A percentile compares a stretch with the other conserved stretches of the same genome.
Conservation (phyloP, 2,797 vertebrate species). For the Phrynocephalus guinanensis region DNA sequence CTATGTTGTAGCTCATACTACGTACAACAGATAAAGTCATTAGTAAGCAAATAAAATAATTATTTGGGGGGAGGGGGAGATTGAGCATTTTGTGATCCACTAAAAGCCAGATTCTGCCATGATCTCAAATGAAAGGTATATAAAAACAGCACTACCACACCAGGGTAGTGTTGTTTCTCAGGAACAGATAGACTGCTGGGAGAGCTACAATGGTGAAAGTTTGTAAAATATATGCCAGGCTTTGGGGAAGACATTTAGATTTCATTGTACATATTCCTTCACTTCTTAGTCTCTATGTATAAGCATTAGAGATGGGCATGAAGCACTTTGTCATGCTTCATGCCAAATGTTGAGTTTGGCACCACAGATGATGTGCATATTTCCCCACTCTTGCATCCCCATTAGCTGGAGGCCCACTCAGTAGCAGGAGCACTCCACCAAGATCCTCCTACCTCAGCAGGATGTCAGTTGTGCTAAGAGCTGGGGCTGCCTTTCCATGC, state of each 20-base stretch:
- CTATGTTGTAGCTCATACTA: not conserved
- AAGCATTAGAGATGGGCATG: too few species aligned
- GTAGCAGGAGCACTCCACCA: too few species aligned
- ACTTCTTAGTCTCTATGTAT: not conserved
- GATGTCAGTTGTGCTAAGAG: too few species aligned
- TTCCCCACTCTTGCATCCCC: too few species aligned
- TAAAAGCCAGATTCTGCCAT: too few species aligned
- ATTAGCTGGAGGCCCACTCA: too few species aligned
- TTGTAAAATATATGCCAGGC: not conserved
- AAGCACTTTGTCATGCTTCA: too few species aligned
- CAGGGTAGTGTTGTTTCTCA: too few species aligned
- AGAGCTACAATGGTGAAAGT: not conserved
- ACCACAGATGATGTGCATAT: too few species aligned
- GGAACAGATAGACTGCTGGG: not conserved
- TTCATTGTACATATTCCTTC: not conserved
- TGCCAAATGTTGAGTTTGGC: too few species aligned
- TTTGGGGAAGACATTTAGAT: not conserved
- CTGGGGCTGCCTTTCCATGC: too few species aligned
- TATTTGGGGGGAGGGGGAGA: not conserved
- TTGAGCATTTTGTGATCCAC: not conserved
- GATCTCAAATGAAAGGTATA: not conserved
- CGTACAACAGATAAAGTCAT: not conserved
- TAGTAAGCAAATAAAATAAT: not conserved
- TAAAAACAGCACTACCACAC: not conserved
- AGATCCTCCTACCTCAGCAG: too few species aligned